Conservation (phyloP, 2,113 vertebrate species). For the Upupa epops region DNA sequence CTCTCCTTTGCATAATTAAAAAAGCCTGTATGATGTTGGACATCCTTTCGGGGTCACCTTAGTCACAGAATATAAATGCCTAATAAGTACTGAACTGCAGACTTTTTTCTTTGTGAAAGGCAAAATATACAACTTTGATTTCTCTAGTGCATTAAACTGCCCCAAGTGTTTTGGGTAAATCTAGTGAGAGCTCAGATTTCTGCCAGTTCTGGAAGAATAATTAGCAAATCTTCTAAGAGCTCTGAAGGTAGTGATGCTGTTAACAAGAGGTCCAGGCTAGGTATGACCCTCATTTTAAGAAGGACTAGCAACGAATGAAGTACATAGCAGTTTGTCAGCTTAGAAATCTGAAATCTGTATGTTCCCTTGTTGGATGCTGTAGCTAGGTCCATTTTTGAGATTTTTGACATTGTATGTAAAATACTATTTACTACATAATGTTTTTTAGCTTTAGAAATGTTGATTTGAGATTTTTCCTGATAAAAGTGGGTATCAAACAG, state of each 20-base stretch:
- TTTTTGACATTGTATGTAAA: background rate
- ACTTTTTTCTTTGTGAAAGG: background rate
- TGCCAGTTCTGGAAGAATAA: conserved; percentile 33
- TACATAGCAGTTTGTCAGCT: background rate
- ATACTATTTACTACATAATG: background rate
- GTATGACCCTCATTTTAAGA: background rate
- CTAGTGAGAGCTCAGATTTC: conserved; percentile 52
- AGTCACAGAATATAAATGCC: background rate
- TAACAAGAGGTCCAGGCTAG: background rate
- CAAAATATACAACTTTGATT: conserved; percentile 58
- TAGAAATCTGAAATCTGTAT: background rate
- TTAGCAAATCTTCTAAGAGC: background rate
- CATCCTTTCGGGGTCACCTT: background rate
- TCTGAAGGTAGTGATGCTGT: background rate
- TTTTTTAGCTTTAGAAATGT: background rate
- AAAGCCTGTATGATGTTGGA: background rate
- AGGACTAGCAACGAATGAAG: background rate
- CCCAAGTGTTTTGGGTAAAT: background rate
- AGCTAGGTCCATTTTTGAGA: background rate
- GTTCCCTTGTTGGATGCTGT: background rate
- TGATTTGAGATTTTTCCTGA: background rate
- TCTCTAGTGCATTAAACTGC: conserved; percentile 59
- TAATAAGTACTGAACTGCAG: background rate
- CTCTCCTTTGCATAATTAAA: conserved; percentile 29
- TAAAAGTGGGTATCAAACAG: background rate